A percentile compares a stretch with the other conserved stretches of the same genome.
Evolutionary conservation across 1,140 invertebrate species (phyloP).

Genomic region (Drosophila varians): DNA sequence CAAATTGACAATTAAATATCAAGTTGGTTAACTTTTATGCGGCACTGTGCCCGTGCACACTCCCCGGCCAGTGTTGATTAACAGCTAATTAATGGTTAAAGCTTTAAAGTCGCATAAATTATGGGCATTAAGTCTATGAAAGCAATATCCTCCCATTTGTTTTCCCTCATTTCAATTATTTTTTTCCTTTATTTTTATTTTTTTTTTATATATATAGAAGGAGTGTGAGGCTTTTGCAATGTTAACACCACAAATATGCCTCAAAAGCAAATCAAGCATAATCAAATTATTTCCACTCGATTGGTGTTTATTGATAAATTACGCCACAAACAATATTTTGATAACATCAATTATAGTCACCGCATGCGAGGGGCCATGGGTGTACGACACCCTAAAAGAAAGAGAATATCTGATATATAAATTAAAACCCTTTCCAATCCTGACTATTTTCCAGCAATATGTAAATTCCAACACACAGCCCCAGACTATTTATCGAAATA

Average conservation of each 20-base stretch:
- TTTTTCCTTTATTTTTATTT: neutral
- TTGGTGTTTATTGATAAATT: conserved; percentile 83
- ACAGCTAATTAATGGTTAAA: conserved; percentile 63
- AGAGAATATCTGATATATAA: no score
- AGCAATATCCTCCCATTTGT: neutral
- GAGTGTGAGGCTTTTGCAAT: conserved; percentile 10
- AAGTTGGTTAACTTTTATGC: conserved; percentile 55
- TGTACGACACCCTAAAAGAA: neutral
- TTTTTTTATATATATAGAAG: neutral
- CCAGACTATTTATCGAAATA: neutral
- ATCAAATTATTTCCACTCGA: conserved; percentile 83
- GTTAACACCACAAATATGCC: conserved; percentile 80
- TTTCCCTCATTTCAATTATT: neutral
- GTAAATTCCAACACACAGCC: neutral
- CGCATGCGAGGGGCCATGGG: conserved; percentile 40
- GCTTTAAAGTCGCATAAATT: conserved; percentile 66
- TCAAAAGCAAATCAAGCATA: conserved; percentile 83
- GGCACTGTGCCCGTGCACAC: conserved; percentile 3
- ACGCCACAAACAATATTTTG: conserved; percentile 83
- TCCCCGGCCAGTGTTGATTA: conserved; percentile 50
- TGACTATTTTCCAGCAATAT: neutral
- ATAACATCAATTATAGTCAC: conserved; percentile 83
- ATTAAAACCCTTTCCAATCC: no score
- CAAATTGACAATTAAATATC: conserved; percentile 68
- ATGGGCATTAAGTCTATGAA: conserved; percentile 55